phyloP scores from a whole-genome alignment of 2,888 invertebrate species.

The Sceliomorpha sp. region DNA sequence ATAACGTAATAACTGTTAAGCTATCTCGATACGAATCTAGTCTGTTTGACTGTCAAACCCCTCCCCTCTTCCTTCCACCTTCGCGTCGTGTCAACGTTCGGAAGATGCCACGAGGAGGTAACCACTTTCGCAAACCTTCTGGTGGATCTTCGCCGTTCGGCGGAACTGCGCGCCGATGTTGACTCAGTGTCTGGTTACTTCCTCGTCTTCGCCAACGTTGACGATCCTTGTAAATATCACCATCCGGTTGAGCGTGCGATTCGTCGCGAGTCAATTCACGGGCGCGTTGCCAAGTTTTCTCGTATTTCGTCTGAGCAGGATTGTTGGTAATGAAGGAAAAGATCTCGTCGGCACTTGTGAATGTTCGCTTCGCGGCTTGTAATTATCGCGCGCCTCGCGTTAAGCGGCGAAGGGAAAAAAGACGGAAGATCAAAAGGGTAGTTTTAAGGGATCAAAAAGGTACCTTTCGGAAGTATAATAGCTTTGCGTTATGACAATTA shows the following conservation, averaged over 20 bases:
- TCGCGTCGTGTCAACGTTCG: slow-evolving; percentile 3
- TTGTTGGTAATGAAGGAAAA: slow-evolving; percentile 18
- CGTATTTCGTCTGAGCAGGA: slow-evolving; percentile 35
- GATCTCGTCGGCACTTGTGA: slow-evolving; percentile 11
- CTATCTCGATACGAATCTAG: slow-evolving; percentile 23
- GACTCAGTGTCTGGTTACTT: slow-evolving; percentile 9
- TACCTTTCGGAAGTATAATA: no score
- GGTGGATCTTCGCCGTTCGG: slow-evolving; percentile 6
- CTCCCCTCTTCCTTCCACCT: slow-evolving; percentile 3
- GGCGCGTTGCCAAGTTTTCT: slow-evolving; percentile 49
- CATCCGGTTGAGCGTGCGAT: slow-evolving; percentile 33
- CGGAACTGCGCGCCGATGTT: no score
- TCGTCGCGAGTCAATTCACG: slow-evolving; percentile 33
- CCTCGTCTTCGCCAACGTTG: slow-evolving; percentile 22
- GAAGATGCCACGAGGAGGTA: no score
- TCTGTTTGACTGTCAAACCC: slow-evolving; percentile 23
- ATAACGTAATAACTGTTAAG: slow-evolving; percentile 9
- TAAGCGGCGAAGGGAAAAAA: slow-evolving; percentile 22
- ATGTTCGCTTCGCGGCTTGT: not conserved
- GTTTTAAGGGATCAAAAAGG: no score
- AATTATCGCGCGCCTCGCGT: no score
- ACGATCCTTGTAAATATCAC: slow-evolving; percentile 45
- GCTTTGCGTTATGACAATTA: no score
- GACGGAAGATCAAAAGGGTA: no score
- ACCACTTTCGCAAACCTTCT: slow-evolving; percentile 12